Percentiles rank a stretch among this genome's conserved stretches.
These are phyloP conservation scores for Drosophila algonquin DNA, from an alignment of 2,888 invertebrate genomes.

Conservation along the genomic window DNA sequence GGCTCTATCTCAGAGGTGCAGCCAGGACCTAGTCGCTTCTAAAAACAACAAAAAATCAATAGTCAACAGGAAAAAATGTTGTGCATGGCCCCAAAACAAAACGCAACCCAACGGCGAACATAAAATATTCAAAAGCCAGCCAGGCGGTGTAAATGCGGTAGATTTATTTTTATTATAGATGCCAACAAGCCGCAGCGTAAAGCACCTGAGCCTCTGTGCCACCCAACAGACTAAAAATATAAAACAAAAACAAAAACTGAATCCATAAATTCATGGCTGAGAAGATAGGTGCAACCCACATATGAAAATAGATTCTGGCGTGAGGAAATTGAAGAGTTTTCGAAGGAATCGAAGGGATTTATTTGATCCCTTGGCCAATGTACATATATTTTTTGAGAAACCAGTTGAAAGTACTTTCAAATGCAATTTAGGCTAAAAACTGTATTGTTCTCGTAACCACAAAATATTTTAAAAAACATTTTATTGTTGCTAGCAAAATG, in stretches of 20 bases:
- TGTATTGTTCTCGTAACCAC: background rate
- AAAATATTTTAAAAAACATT: too few relatives aligned
- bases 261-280: conserved; percentile 18
- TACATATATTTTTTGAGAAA: background rate
- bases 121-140: conserved; percentile 73
- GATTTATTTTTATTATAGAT: conserved; percentile 70
- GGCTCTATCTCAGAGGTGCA: conserved; percentile 59
- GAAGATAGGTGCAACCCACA: conserved; percentile 18
- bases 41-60: conserved; percentile 59
- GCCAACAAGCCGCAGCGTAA: conserved; percentile 35
- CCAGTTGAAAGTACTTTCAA: background rate
- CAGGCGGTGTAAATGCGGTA: conserved; percentile 73
- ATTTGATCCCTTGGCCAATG: background rate
- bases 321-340: conserved; percentile 1
- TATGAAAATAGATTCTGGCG: conserved; percentile 15
- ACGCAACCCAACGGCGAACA: conserved; percentile 55
- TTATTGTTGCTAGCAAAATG: background rate
- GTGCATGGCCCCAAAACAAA: conserved; percentile 51
- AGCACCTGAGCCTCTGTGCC: conserved; percentile 23
- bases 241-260: conserved; percentile 18
- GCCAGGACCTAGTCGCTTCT: conserved; percentile 15
- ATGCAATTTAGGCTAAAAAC: background rate
- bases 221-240: conserved; percentile 35
- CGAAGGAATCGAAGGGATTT: background rate
- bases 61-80: conserved; percentile 64